phyloP scores from a whole-genome alignment of 2,888 invertebrate genomes.

The Phengaris arion region DNA sequence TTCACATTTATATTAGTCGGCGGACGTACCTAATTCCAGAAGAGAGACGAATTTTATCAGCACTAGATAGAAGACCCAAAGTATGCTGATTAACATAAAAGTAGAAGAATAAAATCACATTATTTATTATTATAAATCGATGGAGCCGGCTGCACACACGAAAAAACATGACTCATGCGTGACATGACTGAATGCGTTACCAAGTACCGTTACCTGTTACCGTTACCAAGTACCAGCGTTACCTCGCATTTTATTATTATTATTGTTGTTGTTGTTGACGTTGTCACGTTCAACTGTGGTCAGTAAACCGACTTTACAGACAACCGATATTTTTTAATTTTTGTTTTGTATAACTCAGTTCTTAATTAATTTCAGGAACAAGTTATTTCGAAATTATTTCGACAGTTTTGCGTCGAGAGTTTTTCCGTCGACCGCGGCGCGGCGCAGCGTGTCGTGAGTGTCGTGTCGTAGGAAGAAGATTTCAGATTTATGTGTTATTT shows the following conservation, averaged over 20 bases:
- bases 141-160: too few relatives aligned
- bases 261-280: too few relatives aligned
- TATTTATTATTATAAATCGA: conserved; percentile 15
- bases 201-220: too few relatives aligned
- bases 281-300: too few relatives aligned
- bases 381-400: conserved; percentile 23
- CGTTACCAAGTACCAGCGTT: too few relatives aligned
- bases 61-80: not conserved
- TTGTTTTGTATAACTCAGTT: conserved; percentile 4
- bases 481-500: conserved; percentile 26
- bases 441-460: not conserved
- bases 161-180: too few relatives aligned
- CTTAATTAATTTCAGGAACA: conserved; percentile 17
- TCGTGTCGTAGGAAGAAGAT: conserved; percentile 20
- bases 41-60: not conserved
- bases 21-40: too few relatives aligned
- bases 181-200: too few relatives aligned
- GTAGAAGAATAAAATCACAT: not conserved
- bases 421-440: conserved; percentile 18
- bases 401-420: conserved; percentile 17
- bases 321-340: too few relatives aligned
- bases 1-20: too few relatives aligned
- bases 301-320: too few relatives aligned
- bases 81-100: conserved; percentile 1
- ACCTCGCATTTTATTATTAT: too few relatives aligned